Conservation (phyloP, 2,797 vertebrate species). For the Lithobates sylvaticus region DNA sequence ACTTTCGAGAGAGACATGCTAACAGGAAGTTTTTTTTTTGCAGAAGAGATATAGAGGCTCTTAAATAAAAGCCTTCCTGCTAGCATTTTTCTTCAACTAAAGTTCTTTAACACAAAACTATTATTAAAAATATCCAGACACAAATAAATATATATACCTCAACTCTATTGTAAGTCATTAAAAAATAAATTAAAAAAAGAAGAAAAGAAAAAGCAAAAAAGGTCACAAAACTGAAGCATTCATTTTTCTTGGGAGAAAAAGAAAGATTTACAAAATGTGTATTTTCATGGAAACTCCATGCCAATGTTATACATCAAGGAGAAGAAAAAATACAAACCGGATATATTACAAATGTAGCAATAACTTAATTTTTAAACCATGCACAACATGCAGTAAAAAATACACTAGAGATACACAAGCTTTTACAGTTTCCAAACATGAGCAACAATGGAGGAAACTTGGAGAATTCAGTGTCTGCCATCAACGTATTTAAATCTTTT, state of each 20-base stretch:
- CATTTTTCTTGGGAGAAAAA: slow-evolving; percentile 72
- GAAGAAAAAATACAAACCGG: slow-evolving; percentile 84
- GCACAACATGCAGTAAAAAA: slow-evolving; percentile 97
- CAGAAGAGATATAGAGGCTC: too few species aligned
- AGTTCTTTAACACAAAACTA: neutral
- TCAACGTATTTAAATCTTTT: slow-evolving; percentile 79
- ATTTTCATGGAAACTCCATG: slow-evolving; percentile 86
- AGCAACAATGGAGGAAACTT: slow-evolving; percentile 58
- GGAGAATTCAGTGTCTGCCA: slow-evolving; percentile 81
- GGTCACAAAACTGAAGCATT: slow-evolving; percentile 80
- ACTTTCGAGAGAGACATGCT: too few species aligned
- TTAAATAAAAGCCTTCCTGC: too few species aligned
- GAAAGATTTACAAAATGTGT: slow-evolving; percentile 84
- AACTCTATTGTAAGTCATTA: slow-evolving; percentile 65
- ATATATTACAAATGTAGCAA: slow-evolving; percentile 99
- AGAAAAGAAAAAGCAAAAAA: slow-evolving; percentile 83
- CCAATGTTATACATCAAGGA: slow-evolving; percentile 88
- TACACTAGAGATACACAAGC: slow-evolving; percentile 87
- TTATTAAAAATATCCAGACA: neutral
- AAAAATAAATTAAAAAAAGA: slow-evolving; percentile 70
- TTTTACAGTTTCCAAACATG: slow-evolving; percentile 78
- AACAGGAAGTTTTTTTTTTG: too few species aligned
- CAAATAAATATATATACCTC: neutral
- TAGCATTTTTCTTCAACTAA: too few species aligned
- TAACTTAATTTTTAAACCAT: slow-evolving; percentile 98